These are phyloP conservation scores for Platerodrilus igneus DNA, from an alignment of 2,888 invertebrate species.

Conservation along the genomic window DNA sequence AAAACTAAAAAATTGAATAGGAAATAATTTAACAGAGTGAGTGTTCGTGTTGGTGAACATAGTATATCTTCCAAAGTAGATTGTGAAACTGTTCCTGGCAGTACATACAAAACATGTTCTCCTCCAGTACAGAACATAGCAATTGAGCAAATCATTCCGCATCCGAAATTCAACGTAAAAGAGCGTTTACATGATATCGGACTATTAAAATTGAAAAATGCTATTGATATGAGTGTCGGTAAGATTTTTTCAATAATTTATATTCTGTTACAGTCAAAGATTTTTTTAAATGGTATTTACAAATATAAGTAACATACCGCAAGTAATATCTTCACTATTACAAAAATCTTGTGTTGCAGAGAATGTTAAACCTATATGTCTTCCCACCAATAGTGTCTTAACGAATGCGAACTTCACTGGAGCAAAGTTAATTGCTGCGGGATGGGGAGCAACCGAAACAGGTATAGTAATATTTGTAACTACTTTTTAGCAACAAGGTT, in stretches of 20 bases:
- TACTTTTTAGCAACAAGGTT: too few relatives aligned
- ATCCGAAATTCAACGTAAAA: constrained; percentile 50
- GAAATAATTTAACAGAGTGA: too few relatives aligned
- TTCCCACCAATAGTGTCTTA: constrained; percentile 43
- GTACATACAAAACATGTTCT: constrained; percentile 41
- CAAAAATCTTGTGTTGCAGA: too few relatives aligned
- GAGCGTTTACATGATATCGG: constrained; percentile 57
- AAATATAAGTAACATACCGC: too few relatives aligned
- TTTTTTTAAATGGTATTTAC: background rate
- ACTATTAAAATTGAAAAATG: constrained; percentile 47
- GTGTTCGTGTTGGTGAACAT: constrained; percentile 61
- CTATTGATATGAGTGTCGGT: constrained; percentile 44
- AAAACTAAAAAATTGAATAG: too few relatives aligned
- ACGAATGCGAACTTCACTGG: constrained; percentile 46
- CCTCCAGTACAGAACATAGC: constrained; percentile 50
- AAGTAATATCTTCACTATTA: too few relatives aligned
- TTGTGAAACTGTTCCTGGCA: constrained; percentile 40
- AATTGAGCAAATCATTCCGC: constrained; percentile 49
- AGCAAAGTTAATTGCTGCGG: constrained; percentile 59
- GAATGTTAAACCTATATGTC: constrained; percentile 49
- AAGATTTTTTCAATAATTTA: constrained; percentile 20
- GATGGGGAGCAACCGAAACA: constrained; percentile 68
- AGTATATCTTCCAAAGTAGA: constrained; percentile 47
- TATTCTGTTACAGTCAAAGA: too few relatives aligned
- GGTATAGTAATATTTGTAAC: too few relatives aligned